phyloP scores from a whole-genome alignment of 1,140 invertebrate genomes.

The Olivierus martensii region DNA sequence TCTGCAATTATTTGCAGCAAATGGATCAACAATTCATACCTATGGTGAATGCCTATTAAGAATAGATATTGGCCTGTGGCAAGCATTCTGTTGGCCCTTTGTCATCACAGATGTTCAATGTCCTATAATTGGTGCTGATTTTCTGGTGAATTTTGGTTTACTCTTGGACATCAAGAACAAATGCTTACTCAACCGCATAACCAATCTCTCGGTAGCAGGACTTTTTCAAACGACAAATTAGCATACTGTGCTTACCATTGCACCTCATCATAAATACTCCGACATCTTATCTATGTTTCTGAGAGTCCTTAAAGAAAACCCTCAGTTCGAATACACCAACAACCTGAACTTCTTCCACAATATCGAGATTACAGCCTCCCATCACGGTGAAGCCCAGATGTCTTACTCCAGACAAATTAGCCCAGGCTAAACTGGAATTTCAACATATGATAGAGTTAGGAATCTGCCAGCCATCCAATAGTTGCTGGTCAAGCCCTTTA shows the following conservation, averaged over 20 bases:
- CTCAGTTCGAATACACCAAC: too few relatives aligned
- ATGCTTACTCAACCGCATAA: too few relatives aligned
- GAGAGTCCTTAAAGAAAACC: too few relatives aligned
- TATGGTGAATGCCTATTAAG: too few relatives aligned
- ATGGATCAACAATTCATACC: too few relatives aligned
- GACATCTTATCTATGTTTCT: too few relatives aligned
- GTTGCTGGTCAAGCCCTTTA: slow-evolving; percentile 17
- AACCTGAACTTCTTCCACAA: not conserved
- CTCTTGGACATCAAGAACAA: not conserved
- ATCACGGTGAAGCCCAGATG: slow-evolving; percentile 1
- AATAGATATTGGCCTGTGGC: slow-evolving; percentile 2
- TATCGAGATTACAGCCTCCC: slow-evolving; percentile 1
- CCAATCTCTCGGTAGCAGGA: too few relatives aligned
- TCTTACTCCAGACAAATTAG: not conserved
- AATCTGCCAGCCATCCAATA: slow-evolving; percentile 18
- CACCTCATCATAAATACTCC: too few relatives aligned
- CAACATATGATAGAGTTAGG: slow-evolving; percentile 20
- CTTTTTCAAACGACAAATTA: too few relatives aligned
- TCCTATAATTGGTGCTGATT: slow-evolving; percentile 15
- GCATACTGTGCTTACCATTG: too few relatives aligned
- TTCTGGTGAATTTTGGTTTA: slow-evolving; percentile 10
- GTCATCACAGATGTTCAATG: slow-evolving; percentile 6
- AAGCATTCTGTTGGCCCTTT: slow-evolving; percentile 4
- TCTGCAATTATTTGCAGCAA: too few relatives aligned
- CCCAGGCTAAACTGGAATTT: slow-evolving; percentile 5